Evolutionary conservation across 1,140 invertebrate genomes (phyloP).

Genomic region (Drosophila sulfurigaster): DNA sequence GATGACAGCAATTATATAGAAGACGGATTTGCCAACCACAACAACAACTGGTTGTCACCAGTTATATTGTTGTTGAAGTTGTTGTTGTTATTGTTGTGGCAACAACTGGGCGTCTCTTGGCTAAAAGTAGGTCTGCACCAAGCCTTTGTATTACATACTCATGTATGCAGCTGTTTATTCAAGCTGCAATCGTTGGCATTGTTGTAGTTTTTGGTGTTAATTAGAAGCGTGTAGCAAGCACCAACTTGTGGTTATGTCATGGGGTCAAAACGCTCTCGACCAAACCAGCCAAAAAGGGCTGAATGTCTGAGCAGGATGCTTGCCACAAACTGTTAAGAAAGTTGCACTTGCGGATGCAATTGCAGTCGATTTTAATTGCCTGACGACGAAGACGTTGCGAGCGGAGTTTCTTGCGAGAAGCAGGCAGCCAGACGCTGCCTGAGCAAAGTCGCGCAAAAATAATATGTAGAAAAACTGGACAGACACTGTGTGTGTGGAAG

Average conservation of each 20-base stretch:
- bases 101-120: constrained; percentile 28
- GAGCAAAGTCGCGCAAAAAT: constrained; percentile 63
- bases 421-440: constrained; percentile 38
- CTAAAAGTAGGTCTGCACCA: constrained; percentile 52
- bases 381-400: constrained; percentile 1
- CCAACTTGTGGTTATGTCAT: constrained; percentile 13
- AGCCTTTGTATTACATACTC: constrained; percentile 29
- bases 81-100: constrained; percentile 12
- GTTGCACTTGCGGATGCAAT: constrained; percentile 64
- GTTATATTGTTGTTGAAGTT: constrained; percentile 6
- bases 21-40: constrained; percentile 74
- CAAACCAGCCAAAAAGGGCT: background rate
- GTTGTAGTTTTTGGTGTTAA: constrained; percentile 30
- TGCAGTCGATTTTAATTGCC: constrained; percentile 65
- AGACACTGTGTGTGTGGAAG: constrained; percentile 57
- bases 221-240: constrained; percentile 50
- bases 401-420: constrained; percentile 39
- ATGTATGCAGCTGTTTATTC: constrained; percentile 17
- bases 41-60: constrained; percentile 37
- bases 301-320: constrained; percentile 57
- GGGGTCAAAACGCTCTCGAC: constrained; percentile 10
- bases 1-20: constrained; percentile 78
- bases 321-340: constrained; percentile 62
- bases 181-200: constrained; percentile 1
- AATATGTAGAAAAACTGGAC: constrained; percentile 79